These are phyloP conservation scores for Rhincodon typus DNA, from an alignment of 2,797 vertebrate species.

Conservation along the genomic window DNA sequence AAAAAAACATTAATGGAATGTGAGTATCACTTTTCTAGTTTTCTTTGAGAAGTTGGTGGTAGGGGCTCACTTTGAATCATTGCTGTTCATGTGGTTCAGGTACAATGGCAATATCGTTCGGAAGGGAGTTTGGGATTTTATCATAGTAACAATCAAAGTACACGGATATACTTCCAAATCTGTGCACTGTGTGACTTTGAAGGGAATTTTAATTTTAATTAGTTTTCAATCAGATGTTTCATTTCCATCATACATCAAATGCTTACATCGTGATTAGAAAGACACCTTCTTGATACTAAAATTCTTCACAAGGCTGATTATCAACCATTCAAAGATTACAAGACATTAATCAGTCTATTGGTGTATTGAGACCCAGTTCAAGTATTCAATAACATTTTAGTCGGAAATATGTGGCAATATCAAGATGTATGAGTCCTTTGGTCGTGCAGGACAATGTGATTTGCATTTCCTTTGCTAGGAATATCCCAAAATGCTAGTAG, in stretches of 20 bases:
- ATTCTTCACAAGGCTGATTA: not conserved
- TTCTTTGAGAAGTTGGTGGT: not conserved
- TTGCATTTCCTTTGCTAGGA: not conserved
- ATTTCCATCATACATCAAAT: not conserved
- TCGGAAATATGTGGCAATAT: not conserved
- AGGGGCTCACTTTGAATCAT: not conserved
- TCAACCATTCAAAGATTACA: not conserved
- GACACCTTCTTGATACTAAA: not conserved
- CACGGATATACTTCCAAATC: too few relatives aligned
- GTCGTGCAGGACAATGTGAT: not conserved
- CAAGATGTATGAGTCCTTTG: not conserved
- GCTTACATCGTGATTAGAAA: not conserved
- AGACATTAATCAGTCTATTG: not conserved
- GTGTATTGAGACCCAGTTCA: not conserved
- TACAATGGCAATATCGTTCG: too few relatives aligned
- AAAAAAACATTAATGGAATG: not conserved
- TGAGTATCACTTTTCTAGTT: not conserved
- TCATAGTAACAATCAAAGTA: too few relatives aligned
- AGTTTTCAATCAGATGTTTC: not conserved
- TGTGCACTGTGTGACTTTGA: too few relatives aligned
- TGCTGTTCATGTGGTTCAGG: not conserved
- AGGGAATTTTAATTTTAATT: not conserved
- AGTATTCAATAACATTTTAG: not conserved
- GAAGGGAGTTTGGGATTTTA: too few relatives aligned
- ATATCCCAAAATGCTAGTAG: not conserved